phyloP scores from a whole-genome alignment of 2,113 vertebrate species.

The Trichechus manatus region DNA sequence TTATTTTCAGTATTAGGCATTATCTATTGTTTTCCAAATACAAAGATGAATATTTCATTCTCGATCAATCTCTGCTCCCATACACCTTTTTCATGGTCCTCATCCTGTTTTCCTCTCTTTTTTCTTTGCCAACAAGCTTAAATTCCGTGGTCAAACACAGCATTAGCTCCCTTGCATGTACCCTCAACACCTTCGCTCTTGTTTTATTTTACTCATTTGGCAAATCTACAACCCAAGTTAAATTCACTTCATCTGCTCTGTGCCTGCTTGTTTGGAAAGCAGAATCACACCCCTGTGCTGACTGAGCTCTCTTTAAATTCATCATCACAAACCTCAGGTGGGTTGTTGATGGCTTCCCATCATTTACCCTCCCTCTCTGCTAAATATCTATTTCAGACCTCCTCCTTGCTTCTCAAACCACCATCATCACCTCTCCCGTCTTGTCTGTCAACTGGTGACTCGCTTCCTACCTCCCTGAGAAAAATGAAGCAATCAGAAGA shows the following conservation, averaged over 20 bases:
- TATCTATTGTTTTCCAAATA: neutral
- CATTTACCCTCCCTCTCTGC: neutral
- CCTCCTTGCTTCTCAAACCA: neutral
- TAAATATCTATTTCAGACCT: neutral
- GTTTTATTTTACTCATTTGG: neutral
- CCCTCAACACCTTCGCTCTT: neutral
- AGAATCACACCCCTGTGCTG: neutral
- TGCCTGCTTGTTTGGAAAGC: neutral
- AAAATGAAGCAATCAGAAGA: neutral
- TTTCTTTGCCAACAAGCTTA: neutral
- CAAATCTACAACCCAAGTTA: neutral
- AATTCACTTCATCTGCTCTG: neutral
- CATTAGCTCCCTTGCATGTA: neutral
- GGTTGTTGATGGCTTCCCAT: neutral
- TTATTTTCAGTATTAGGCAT: neutral
- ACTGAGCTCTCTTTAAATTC: neutral
- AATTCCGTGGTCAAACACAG: neutral
- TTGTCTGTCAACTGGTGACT: neutral
- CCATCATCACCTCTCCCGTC: neutral
- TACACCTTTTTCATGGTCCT: neutral
- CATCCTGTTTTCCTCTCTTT: neutral
- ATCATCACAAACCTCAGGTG: neutral
- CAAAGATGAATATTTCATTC: neutral
- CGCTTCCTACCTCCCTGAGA: neutral
- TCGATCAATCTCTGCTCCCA: neutral